Evolutionary conservation across 2,797 vertebrate genomes (phyloP).

Genomic region (Pantherophis alleghaniensis): DNA sequence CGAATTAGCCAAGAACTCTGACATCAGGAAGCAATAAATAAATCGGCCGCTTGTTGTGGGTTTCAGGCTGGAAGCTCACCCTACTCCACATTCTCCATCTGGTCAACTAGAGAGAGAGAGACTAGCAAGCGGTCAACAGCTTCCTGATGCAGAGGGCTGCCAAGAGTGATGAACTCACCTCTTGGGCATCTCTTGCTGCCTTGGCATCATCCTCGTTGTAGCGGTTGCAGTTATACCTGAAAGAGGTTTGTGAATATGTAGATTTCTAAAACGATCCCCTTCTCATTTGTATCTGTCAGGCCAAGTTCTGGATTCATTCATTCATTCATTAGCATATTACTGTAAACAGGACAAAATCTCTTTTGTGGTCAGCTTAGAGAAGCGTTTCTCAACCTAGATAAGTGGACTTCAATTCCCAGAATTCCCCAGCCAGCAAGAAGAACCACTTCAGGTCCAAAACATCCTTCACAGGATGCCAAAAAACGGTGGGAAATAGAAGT

Average conservation of each 20-base stretch:
- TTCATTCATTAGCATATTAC: neutral
- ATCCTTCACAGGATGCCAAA: neutral
- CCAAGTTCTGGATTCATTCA: rapidly evolving
- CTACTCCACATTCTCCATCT: neutral
- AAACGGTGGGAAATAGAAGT: neutral
- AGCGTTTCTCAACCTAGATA: neutral
- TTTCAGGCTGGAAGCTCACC: neutral
- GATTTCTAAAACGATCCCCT: neutral
- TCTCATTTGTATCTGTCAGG: conserved; percentile 19
- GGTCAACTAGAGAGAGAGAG: neutral
- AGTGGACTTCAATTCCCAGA: neutral
- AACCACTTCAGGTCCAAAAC: neutral
- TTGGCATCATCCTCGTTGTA: conserved; percentile 99
- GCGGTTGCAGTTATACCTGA: conserved; percentile 99
- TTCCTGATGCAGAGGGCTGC: neutral
- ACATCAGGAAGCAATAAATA: neutral
- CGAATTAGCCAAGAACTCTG: neutral
- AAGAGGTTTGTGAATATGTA: conserved; percentile 50
- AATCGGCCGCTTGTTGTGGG: neutral
- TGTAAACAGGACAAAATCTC: neutral
- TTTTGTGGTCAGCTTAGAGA: neutral
- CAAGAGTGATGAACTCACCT: conserved; percentile 78
- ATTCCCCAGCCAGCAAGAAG: neutral
- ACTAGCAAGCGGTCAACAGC: neutral
- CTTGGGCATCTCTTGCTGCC: conserved; percentile 97